Evolutionary conservation across 2,888 invertebrate genomes (phyloP).

Genomic region (Spilosoma lubricipeda): DNA sequence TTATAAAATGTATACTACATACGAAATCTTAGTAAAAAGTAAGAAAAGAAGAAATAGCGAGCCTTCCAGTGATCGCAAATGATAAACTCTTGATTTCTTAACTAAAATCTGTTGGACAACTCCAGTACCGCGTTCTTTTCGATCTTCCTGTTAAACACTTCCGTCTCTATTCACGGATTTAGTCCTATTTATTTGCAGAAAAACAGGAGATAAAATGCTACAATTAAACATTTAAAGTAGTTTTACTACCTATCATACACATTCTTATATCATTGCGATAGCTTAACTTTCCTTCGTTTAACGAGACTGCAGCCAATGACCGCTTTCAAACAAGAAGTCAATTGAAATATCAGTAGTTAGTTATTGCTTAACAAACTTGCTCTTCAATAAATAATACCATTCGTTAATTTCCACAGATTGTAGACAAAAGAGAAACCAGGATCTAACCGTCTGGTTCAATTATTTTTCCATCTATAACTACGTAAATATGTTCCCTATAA

Average conservation of each 20-base stretch:
- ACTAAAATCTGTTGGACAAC: neutral
- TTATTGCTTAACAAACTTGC: constrained; percentile 1
- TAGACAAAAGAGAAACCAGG: constrained; percentile 33
- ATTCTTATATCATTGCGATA: neutral
- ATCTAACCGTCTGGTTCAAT: constrained; percentile 38
- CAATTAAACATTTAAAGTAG: neutral
- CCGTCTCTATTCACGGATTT: neutral
- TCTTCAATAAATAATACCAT: constrained; percentile 15
- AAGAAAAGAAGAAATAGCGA: neutral
- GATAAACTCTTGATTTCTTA: too few relatives aligned
- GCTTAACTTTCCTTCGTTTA: neutral
- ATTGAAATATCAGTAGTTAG: constrained; percentile 10
- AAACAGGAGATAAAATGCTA: neutral
- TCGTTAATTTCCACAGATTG: constrained; percentile 15
- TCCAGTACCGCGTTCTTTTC: too few relatives aligned
- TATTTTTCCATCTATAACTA: constrained; percentile 48
- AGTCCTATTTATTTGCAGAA: neutral
- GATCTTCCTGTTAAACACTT: neutral
- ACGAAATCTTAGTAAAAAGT: too few relatives aligned
- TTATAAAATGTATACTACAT: too few relatives aligned
- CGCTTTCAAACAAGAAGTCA: neutral
- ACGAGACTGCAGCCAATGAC: neutral
- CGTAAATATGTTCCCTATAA: constrained; percentile 29
- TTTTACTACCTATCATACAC: neutral
- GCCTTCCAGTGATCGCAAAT: neutral